Conservation (phyloP, 2,888 invertebrate genomes). For the Lepidonotus clava region DNA sequence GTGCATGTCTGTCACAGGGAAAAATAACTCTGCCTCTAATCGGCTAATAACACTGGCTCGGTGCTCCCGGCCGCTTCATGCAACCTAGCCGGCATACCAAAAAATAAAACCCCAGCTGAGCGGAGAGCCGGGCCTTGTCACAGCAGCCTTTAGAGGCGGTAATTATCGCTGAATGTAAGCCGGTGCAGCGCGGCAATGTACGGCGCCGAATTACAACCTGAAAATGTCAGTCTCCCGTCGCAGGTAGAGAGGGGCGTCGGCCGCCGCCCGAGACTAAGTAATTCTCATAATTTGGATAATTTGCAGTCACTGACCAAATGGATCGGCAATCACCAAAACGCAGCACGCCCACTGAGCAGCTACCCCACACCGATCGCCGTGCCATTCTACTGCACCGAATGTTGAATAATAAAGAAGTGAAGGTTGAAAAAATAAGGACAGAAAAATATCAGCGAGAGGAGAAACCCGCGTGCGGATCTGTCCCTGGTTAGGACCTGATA, state of each 20-base stretch:
- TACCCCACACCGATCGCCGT: not conserved
- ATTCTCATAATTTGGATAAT: conserved; percentile 42
- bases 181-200: not conserved
- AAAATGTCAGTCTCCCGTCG: not conserved
- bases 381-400: too few relatives aligned
- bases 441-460: too few relatives aligned
- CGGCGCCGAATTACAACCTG: not conserved
- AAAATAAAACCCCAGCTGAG: not conserved
- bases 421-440: too few relatives aligned
- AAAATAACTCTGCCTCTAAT: conserved; percentile 4
- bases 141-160: conserved; percentile 9
- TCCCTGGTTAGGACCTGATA: not conserved
- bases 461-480: too few relatives aligned
- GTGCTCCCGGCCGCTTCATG: not conserved
- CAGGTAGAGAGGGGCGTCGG: not conserved
- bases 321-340: not conserved
- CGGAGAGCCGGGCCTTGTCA: not conserved
- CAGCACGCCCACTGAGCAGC: not conserved
- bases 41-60: not conserved
- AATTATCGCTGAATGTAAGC: not conserved
- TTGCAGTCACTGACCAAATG: conserved; percentile 30
- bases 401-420: too few relatives aligned
- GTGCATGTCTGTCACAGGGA: conserved; percentile 4
- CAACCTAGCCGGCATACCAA: not conserved
- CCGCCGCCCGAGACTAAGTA: conserved; percentile 5